Evolutionary conservation across 2,797 vertebrate genomes (phyloP).

Genomic region (Gambusia yucatana): DNA sequence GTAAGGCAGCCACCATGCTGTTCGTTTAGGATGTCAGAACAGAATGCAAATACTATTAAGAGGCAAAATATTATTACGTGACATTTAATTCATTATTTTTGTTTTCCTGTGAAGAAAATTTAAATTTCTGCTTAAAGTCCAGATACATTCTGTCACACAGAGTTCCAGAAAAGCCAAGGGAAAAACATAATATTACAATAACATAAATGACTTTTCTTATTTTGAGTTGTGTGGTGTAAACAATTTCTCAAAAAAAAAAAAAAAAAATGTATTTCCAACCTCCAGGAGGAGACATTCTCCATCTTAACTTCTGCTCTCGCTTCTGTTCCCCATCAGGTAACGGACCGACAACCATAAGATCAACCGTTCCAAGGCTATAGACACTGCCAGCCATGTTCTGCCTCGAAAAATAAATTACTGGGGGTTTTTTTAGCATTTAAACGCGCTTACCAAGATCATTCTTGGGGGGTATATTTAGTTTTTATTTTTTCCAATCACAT

Average conservation of each 20-base stretch:
- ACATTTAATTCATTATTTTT: too few species aligned
- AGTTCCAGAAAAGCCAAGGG: not conserved
- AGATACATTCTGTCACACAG: not conserved
- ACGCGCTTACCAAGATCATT: slow-evolving; percentile 9
- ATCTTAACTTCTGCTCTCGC: not conserved
- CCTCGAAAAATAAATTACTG: slow-evolving; percentile 58
- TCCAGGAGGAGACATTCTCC: not conserved
- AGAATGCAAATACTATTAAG: not conserved
- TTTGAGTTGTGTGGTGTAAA: not conserved
- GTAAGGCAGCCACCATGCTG: not conserved
- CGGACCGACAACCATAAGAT: slow-evolving; percentile 61
- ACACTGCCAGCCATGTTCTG: slow-evolving; percentile 76
- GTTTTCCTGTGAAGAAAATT: too few species aligned
- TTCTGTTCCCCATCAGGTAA: slow-evolving; percentile 20
- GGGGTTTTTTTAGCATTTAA: slow-evolving; percentile 38
- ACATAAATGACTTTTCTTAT: not conserved
- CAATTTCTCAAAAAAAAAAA: not conserved
- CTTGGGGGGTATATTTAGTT: not conserved
- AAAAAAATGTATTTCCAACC: not conserved
- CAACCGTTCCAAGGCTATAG: slow-evolving; percentile 70
- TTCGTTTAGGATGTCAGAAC: not conserved
- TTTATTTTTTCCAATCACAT: slow-evolving; percentile 2
- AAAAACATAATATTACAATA: not conserved
- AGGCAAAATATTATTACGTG: not conserved
- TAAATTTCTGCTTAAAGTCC: too few species aligned